Conservation (phyloP, 1,140 invertebrate genomes). For the Hydropsyche tenuis region DNA sequence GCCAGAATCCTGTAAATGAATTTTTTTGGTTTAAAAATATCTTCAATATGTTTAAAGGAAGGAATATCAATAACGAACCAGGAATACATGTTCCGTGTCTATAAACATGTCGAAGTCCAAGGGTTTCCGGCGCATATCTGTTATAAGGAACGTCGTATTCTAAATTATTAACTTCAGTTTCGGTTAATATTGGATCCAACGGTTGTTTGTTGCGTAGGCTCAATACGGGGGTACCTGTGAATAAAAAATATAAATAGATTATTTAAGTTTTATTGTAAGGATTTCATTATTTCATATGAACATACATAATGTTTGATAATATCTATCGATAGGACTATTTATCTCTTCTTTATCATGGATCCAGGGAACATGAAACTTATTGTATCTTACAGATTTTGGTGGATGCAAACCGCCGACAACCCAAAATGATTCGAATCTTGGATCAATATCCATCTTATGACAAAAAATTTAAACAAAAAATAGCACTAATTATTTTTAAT, state of each 20-base stretch:
- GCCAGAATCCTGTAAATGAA: conserved; percentile 74
- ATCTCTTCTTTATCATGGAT: neutral
- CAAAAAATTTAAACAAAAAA: neutral
- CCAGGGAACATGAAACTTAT: neutral
- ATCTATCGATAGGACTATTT: neutral
- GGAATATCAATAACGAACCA: conserved; percentile 67
- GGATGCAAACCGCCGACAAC: conserved; percentile 72
- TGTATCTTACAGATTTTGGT: conserved; percentile 47
- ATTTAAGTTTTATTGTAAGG: too few relatives aligned
- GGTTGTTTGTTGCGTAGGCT: conserved; percentile 71
- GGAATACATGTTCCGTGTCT: conserved; percentile 76
- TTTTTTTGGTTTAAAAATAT: too few relatives aligned
- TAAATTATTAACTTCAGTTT: conserved; percentile 64
- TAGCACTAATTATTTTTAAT: too few relatives aligned
- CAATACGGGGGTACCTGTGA: conserved; percentile 66
- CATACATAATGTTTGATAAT: conserved; percentile 32
- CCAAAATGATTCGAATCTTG: conserved; percentile 83
- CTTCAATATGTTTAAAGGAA: too few relatives aligned
- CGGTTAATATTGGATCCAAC: conserved; percentile 66
- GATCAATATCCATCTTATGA: conserved; percentile 71
- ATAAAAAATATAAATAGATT: conserved; percentile 18
- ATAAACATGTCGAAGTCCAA: conserved; percentile 63
- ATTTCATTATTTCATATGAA: too few relatives aligned
- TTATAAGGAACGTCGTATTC: conserved; percentile 64
- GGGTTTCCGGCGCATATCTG: conserved; percentile 64